Conservation (phyloP, 2,113 vertebrate genomes). For the Ochotona curzoniae region DNA sequence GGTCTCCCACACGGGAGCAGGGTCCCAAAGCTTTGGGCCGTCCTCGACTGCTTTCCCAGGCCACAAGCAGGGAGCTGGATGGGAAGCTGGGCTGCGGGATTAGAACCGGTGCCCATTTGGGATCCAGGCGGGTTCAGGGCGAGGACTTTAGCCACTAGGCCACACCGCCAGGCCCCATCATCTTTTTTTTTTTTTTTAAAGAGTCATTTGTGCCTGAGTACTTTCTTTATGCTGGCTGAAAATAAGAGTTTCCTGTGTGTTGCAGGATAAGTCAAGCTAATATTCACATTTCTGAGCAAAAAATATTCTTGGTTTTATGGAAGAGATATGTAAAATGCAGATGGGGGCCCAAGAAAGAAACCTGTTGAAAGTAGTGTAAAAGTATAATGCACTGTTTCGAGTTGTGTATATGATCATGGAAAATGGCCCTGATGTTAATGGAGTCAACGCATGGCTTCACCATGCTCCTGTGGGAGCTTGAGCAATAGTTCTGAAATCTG, state of each 20-base stretch:
- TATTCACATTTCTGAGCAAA: slow-evolving; percentile 24
- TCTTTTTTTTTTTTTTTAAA: background rate
- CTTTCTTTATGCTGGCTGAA: slow-evolving; percentile 31
- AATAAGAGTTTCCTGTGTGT: background rate
- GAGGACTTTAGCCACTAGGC: no score
- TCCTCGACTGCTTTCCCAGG: no score
- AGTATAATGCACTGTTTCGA: background rate
- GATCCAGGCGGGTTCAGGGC: no score
- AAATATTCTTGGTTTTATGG: slow-evolving; percentile 22
- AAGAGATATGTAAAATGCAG: slow-evolving; percentile 33
- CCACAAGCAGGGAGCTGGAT: no score
- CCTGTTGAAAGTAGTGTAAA: slow-evolving; percentile 11
- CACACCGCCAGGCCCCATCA: no score
- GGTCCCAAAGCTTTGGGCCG: no score
- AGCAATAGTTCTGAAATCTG: background rate
- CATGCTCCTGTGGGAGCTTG: background rate
- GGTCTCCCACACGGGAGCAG: no score
- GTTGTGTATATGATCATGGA: background rate
- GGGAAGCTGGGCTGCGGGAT: no score
- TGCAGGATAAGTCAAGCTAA: slow-evolving; percentile 46
- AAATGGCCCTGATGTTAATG: background rate
- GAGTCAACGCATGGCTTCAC: background rate
- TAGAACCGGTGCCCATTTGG: no score
- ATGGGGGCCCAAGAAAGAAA: background rate
- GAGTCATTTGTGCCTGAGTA: background rate